Conservation (phyloP, 2,113 vertebrate species). For the Leptocoma aspasia region DNA sequence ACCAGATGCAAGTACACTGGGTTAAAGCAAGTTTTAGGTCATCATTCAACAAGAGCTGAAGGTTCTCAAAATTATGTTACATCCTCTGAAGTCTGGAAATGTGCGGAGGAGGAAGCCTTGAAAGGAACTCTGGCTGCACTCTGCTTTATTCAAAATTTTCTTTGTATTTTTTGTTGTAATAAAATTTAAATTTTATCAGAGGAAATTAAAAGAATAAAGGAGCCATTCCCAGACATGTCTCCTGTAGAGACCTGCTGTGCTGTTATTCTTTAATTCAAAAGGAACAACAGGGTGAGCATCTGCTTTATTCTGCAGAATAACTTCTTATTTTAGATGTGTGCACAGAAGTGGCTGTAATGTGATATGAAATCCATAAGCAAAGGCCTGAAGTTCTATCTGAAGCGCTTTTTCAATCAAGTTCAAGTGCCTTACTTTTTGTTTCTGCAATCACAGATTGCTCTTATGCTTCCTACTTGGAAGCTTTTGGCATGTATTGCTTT, state of each 20-base stretch:
- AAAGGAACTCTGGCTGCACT: constrained; percentile 5
- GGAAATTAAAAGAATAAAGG: constrained; percentile 24
- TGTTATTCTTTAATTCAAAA: background rate
- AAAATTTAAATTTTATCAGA: constrained; percentile 34
- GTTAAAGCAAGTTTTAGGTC: background rate
- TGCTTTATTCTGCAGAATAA: background rate
- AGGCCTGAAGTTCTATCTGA: background rate
- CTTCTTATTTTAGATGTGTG: background rate
- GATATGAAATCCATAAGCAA: background rate
- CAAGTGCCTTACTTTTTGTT: background rate
- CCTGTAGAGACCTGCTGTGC: background rate
- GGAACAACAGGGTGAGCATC: background rate
- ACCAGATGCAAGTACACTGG: background rate
- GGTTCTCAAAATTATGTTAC: background rate
- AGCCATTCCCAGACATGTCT: background rate
- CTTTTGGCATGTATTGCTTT: background rate
- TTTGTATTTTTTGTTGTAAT: background rate
- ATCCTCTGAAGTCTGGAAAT: background rate
- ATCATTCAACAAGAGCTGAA: background rate
- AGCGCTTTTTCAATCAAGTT: background rate
- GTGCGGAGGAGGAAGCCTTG: constrained; percentile 2
- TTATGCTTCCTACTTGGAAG: background rate
- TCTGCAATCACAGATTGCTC: background rate
- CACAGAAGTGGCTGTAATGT: background rate
- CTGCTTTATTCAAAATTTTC: constrained; percentile 4